Base-by-base conservation (phyloP, 2,113 vertebrate species). In the Ctenomys sociabilis region DNA sequence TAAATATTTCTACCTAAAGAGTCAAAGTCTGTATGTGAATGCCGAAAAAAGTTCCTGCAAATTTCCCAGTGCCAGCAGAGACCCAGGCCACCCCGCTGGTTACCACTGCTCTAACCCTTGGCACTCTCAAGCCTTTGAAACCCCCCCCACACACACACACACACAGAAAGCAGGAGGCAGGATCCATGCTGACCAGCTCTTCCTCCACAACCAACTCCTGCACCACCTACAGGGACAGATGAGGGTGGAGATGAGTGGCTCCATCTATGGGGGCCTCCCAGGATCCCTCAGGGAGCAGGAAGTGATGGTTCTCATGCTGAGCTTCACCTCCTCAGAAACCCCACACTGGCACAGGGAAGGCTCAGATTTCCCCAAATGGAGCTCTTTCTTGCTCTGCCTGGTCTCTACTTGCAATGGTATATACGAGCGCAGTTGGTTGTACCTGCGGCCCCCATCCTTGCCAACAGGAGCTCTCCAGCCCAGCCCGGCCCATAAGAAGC, bases 181-280 rank as follows among this genome's bases (percentile, higher is more conserved):
- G 1, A 13, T 45, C 85, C 59, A 45, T 22, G 26, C 0, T 12
- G 19, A 37, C 35, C 82, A 0, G 0, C 59, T 89, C 10, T 5
- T 98, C 98, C 17, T 99, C 98, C 96, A 97, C 96, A 0, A 94
- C 97, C 0, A 97, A 97, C 84, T 99, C 99, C 0, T 99, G 99
- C 0, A 99, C 98, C 99, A 99, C 99, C 99, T 99, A 97, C n/a
- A 16, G 43, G 37, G 0, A 80, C 0, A 0, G 30, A 22, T n/a
- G 77, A 2, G n/a, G 14, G 14, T 59, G 43, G 35, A 89, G 37
- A 45, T 26, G 21, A 92, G 70, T 12, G 52, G 22, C 10, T 73
- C 75, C 30, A 0, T 7, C 5, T 0, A 0, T 21, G 13, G 32
- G 1, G 80, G 7, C 43, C 63, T 21, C 45, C 64, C 4, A 1